These are phyloP conservation scores for Nematopogon swammerdamellus DNA, from an alignment of 2,888 invertebrate genomes.

Conservation along the genomic window DNA sequence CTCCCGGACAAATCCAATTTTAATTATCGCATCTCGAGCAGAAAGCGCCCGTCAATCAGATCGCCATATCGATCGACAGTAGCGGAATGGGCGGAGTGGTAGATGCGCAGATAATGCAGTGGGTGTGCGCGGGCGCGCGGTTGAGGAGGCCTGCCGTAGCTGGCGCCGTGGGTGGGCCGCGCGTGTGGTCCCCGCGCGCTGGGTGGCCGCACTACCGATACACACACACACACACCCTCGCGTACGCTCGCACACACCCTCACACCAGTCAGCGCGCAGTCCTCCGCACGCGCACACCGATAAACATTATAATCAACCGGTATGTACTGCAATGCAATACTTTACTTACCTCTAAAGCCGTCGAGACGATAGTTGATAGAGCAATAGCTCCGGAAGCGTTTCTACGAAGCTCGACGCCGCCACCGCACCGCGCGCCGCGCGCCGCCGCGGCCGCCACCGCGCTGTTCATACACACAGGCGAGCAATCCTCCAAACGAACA, in stretches of 20 bases:
- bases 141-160: constrained; percentile 33
- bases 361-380: constrained; percentile 53
- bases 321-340: constrained; percentile 31
- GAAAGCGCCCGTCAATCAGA: constrained; percentile 6
- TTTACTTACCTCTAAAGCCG: constrained; percentile 29
- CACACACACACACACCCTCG: constrained; percentile 33
- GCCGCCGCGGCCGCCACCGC: too few species aligned
- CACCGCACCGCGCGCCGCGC: too few species aligned
- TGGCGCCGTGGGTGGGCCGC: constrained; percentile 53
- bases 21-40: constrained; percentile 14
- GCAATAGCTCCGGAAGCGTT: constrained; percentile 42
- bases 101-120: constrained; percentile 8
- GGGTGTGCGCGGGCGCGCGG: constrained; percentile 29
- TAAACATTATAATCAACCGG: constrained; percentile 54
- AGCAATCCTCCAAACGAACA: background rate
- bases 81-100: constrained; percentile 10
- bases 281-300: constrained; percentile 29
- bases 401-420: too few species aligned
- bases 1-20: constrained; percentile 19
- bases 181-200: constrained; percentile 49
- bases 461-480: too few species aligned
- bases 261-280: constrained; percentile 30
- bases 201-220: constrained; percentile 36
- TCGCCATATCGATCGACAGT: constrained; percentile 20
- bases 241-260: constrained; percentile 33